These are phyloP conservation scores for Kryphioiulus occultus DNA, from an alignment of 2,888 invertebrate species.

Conservation along the genomic window DNA sequence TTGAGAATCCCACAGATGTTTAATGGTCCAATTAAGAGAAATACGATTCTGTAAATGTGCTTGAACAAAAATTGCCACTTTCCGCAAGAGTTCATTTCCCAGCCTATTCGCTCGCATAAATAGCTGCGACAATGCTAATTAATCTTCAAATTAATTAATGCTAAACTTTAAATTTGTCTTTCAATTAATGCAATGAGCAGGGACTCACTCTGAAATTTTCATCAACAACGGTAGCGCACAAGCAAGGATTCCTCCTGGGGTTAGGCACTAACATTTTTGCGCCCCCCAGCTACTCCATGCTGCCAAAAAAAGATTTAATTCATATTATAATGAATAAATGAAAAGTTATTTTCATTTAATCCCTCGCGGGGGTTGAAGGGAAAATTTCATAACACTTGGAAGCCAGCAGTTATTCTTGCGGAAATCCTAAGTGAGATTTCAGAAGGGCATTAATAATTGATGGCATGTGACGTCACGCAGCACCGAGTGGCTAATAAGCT, in stretches of 20 bases:
- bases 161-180: background rate
- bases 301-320: background rate
- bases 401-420: background rate
- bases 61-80: background rate
- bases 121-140: background rate
- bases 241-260: background rate
- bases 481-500: background rate
- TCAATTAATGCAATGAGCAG: background rate
- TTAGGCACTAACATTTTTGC: background rate
- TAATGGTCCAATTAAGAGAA: background rate
- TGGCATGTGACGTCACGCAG: background rate
- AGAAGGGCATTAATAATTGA: background rate
- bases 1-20: background rate
- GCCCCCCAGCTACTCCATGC: background rate
- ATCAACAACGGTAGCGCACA: background rate
- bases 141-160: background rate
- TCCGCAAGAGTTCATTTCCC: too few species aligned
- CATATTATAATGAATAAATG: background rate
- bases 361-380: background rate
- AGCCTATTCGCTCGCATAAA: background rate
- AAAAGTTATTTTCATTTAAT: background rate
- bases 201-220: background rate
- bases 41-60: background rate
- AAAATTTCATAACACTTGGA: background rate
- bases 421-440: background rate